Conservation (phyloP, 2,113 vertebrate species). For the Haemorhous mexicanus region DNA sequence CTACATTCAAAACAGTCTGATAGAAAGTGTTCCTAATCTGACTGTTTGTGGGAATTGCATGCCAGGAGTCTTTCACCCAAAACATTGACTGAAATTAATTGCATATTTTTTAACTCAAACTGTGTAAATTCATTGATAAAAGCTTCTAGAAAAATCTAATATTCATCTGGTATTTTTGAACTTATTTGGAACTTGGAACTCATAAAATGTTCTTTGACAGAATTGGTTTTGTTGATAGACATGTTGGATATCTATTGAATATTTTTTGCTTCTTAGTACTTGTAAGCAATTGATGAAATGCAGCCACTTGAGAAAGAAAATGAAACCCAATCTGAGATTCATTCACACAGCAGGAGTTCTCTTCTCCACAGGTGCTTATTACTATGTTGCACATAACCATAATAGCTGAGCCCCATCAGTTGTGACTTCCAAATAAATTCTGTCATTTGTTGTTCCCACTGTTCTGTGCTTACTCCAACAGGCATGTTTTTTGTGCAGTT, state of each 20-base stretch:
- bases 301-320: neutral
- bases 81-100: neutral
- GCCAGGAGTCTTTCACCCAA: neutral
- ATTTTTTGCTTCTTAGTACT: neutral
- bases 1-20: neutral
- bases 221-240: neutral
- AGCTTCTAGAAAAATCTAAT: neutral
- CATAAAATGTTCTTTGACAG: neutral
- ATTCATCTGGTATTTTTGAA: neutral
- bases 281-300: neutral
- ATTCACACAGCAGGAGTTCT: neutral
- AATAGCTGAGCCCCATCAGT: neutral
- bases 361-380: neutral
- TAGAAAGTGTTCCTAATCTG: neutral
- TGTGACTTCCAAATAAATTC: neutral
- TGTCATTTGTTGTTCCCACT: neutral
- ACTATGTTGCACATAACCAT: neutral
- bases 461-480: neutral
- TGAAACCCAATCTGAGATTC: neutral
- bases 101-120: neutral
- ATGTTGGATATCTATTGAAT: neutral
- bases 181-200: neutral
- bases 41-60: neutral
- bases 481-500: neutral
- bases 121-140: neutral